Evolutionary conservation across 2,797 vertebrate genomes (phyloP), one percentile per base, ranked within the genome.

Genomic region (Mus spretus): DNA sequence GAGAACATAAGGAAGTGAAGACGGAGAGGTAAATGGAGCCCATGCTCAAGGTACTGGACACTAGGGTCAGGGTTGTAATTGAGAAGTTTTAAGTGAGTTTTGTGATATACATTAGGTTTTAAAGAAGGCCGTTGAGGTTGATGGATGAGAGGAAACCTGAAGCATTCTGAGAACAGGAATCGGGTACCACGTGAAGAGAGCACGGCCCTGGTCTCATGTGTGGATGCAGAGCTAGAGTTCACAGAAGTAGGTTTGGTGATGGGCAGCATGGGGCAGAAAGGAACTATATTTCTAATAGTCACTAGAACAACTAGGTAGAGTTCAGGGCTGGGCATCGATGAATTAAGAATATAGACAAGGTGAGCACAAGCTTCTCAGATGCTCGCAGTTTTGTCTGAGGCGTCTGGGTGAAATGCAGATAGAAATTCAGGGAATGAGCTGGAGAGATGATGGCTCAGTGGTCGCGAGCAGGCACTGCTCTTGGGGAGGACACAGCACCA

Each of bases 41-140:
- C 1, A 6, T 34, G 50, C 59, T 67, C 1, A 59, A 74, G 44
- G 14, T 1, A 2, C 31, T 59, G 57, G 24, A 61, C 57, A 4
- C 34, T 50, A 67, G 20, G 0, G 8, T 79, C 6, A 47, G 12
- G 5, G 26, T 31, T n/a, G 94, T 79, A 77, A 93, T 83, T 63
- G 78, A 31, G 12, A 90, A 79, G 14, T 44, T 14, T 95, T 95
- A 89, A 92, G 26, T 70, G 11, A 93, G n/a, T 93, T 88, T 65
- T 9, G 3, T 85, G 31, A n/a, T 47, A 47, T 24, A 77, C 80
- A 57, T 83, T 90, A 47, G 65, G 13, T 77, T 88, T 87, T 44
- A 79, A 80, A 81, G 79, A 91, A 91, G 78, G 14, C 84, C 26
- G 74, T 31, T 53, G 22, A 92, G 50, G 31, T 59, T 70, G 70